Evolutionary conservation across 2,797 vertebrate species (phyloP), one percentile per base, ranked within the genome.

Genomic region (Gorsachius magnificus): DNA sequence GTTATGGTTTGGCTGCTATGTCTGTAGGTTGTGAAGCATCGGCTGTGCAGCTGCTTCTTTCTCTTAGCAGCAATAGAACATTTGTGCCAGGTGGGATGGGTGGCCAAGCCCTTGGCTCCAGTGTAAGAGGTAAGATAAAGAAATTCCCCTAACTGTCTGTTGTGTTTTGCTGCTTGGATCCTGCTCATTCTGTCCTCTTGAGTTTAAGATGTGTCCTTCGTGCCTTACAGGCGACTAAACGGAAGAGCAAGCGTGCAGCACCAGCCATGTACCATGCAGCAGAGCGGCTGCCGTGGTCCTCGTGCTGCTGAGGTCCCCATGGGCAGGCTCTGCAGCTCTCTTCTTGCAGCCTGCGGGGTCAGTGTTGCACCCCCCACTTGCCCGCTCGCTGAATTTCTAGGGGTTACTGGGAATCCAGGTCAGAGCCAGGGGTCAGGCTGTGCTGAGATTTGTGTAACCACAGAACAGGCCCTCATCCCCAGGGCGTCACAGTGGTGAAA

Each of bases 361-460:
- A 13, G 18, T 3, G 3, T 3, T 12, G 2, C 12, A 6, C 1
- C 4, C 36, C 24, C 24, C 0, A 0, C 24, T 25, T 0, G 0
- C 28, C 12, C 8, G 1, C 25, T 28, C 0, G 1, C 57, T 28
- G 35, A 5, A 7, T 65, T 82, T 21, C 38, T 56, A 3, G 5
- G 0, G 3, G 7, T 35, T 65, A 21, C 53, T 15, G 15, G 43
- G 31, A 53, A 31, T 25, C n/a, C 56, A 11, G n/a, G 7, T 43
- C 5, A 21, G 51, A 13, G 0, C 16, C 24, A 16, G 18, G n/a
- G 72, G 31, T 43, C 16, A 16, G 51, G 60, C 43, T 51, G 18
- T 22, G 38, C 75, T 64, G 91, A 41, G 16, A 26, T 22, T 3
- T 26, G 11, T n/a, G 28, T 64, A 43, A 24, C 3, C 11, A 5